A percentile compares a stretch with the other conserved stretches of the same genome.
Evolutionary conservation across 2,113 vertebrate genomes (phyloP).

Genomic region (Mobula birostris): DNA sequence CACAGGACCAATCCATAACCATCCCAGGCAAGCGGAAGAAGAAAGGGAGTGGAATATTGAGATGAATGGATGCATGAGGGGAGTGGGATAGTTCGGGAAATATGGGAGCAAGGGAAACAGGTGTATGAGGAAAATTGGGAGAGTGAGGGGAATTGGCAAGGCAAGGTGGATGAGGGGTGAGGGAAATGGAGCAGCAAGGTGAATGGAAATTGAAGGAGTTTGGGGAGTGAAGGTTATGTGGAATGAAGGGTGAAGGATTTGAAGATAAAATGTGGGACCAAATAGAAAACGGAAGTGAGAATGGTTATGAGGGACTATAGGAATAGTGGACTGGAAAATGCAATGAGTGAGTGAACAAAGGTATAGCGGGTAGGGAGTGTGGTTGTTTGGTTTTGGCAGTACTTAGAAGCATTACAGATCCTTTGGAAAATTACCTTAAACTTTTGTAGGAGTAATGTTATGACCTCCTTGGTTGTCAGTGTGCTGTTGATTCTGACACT

Average conservation of each 20-base stretch:
- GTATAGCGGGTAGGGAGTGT: background rate
- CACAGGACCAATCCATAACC: background rate
- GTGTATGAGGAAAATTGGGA: background rate
- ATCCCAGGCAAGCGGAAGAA: no score
- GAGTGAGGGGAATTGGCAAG: background rate
- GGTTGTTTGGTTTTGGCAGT: background rate
- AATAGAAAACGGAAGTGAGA: background rate
- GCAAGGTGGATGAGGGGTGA: no score
- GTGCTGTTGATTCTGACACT: slow-evolving; percentile 32
- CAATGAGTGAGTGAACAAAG: background rate
- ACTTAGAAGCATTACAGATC: background rate
- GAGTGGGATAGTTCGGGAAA: background rate
- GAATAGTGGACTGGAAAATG: background rate
- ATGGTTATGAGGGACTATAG: background rate
- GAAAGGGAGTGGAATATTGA: no score
- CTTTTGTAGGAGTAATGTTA: slow-evolving; percentile 17
- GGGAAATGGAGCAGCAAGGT: no score
- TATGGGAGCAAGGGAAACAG: background rate
- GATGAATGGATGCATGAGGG: background rate
- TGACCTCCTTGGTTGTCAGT: slow-evolving; percentile 24
- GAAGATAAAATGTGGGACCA: background rate
- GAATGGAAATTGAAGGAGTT: no score
- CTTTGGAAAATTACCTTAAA: slow-evolving; percentile 15
- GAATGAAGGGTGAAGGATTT: no score
- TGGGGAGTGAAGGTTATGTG: no score